phyloP scores from a whole-genome alignment of 2,797 vertebrate genomes.

The Ptychobarbus kaznakovi region DNA sequence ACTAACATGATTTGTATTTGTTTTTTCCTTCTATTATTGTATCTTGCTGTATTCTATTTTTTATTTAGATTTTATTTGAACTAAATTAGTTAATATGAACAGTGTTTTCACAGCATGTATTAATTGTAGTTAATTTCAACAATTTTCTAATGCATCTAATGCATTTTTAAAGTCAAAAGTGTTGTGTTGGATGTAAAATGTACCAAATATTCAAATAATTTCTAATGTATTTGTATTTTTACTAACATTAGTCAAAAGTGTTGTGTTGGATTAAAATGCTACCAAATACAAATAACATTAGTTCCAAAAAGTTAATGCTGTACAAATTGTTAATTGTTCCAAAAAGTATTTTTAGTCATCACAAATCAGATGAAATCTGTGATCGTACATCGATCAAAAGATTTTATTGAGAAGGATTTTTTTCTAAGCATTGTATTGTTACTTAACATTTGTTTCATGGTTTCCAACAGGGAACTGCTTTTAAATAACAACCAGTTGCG shows the following conservation, averaged over 20 bases:
- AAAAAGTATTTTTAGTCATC: neutral
- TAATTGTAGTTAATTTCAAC: neutral
- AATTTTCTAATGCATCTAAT: neutral
- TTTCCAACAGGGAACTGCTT: constrained; percentile 93
- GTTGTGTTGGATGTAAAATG: neutral
- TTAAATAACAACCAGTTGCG: constrained; percentile 99
- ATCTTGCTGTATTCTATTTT: neutral
- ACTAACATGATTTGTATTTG: no score
- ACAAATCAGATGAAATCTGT: neutral
- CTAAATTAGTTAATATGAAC: neutral
- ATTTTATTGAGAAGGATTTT: neutral
- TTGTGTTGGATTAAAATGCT: neutral
- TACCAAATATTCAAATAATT: neutral
- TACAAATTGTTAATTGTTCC: neutral
- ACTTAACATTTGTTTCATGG: constrained; percentile 58
- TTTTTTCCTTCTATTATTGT: neutral
- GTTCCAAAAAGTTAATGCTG: neutral
- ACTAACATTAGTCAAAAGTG: neutral
- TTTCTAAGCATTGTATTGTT: neutral
- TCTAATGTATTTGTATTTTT: no score
- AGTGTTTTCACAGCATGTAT: neutral
- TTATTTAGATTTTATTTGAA: neutral
- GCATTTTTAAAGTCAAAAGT: neutral
- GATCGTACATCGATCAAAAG: neutral
- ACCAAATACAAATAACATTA: neutral